A percentile compares a stretch with the other conserved stretches of the same genome.
Evolutionary conservation across 2,888 invertebrate genomes (phyloP).

Genomic region (Nomada fucata): DNA sequence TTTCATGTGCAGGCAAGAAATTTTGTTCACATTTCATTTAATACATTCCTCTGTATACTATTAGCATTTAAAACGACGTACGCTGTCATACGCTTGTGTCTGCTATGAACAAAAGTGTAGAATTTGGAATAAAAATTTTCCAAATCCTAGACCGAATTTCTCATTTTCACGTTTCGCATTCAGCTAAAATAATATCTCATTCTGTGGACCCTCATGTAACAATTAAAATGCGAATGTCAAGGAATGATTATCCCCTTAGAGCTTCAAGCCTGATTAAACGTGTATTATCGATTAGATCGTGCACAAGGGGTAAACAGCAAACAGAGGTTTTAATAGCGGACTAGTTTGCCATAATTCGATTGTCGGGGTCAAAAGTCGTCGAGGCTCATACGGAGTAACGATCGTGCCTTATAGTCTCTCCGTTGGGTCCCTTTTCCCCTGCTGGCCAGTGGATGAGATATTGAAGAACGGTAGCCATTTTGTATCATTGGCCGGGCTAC

Average conservation of each 20-base stretch:
- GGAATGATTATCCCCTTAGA: background rate
- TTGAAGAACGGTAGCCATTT: conserved; percentile 66
- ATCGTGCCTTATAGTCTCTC: conserved; percentile 40
- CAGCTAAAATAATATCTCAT: too few species aligned
- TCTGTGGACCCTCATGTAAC: too few species aligned
- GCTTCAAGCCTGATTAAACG: background rate
- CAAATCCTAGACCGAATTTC: too few species aligned
- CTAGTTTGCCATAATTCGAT: conserved; percentile 66
- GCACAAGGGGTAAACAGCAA: background rate
- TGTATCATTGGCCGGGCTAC: conserved; percentile 63
- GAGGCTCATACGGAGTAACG: conserved; percentile 40
- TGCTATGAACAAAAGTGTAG: too few species aligned
- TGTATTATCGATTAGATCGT: background rate
- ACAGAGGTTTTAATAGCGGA: conserved; percentile 41
- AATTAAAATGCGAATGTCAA: too few species aligned
- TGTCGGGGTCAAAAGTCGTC: conserved; percentile 62
- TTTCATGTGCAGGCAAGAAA: background rate
- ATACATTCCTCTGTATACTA: background rate
- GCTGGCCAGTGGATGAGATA: conserved; percentile 57
- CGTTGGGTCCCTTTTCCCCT: conserved; percentile 15
- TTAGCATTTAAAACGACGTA: too few species aligned
- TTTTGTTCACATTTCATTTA: background rate
- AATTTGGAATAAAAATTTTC: too few species aligned
- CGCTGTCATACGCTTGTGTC: too few species aligned
- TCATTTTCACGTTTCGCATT: too few species aligned